Base-by-base conservation (phyloP, 2,797 vertebrate genomes). In the Gymnopithys bicolor region DNA sequence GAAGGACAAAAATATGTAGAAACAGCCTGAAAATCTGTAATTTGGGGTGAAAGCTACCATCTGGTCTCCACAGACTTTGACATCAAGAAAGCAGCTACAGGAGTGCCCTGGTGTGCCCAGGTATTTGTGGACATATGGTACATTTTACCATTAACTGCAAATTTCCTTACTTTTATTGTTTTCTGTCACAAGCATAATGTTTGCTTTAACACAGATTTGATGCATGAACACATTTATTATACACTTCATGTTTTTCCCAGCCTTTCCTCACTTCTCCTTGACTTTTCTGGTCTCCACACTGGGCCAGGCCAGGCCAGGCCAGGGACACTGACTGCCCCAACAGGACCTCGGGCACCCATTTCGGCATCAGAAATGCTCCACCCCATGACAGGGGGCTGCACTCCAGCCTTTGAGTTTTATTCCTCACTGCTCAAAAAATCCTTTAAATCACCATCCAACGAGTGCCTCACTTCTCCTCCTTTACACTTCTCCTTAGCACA, bases 81-180 rank as follows among this genome's bases (percentile, higher is more conserved):
- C 75, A 93, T 95, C 89, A 91, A 92, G 93, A 76, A 93, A 95
- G 37, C 63, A 77, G 78, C 73, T 95, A 32, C 33, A 41, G 81
- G 55, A 77, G 69, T 93, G 81, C 77, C 81, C 81, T 85, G 48
- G 82, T 89, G 80, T 45, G 80, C 92, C 83, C 70, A 77, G 41
- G 49, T 25, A 24, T 82, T 68, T 80, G 63, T 45, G 67, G 88
- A 84, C 88, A 87, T 91, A 71, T 45, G 85, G 76, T 85, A 70
- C 52, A 90, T 84, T 92, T 96, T 92, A 93, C 24, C 32, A 79
- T 82, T 89, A 92, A 94, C 81, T 53, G 35, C 63, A 64, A 62
- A 91, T 95, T 96, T 96, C 95, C 92, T 96, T 84, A 19, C 73
- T 90, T 78, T 96, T 78, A 87, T 88, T 82, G 88, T 60, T 74